A percentile compares a stretch with the other conserved stretches of the same genome.
phyloP scores from a whole-genome alignment of 2,113 vertebrate species.

The Prochilodus magdalenae region DNA sequence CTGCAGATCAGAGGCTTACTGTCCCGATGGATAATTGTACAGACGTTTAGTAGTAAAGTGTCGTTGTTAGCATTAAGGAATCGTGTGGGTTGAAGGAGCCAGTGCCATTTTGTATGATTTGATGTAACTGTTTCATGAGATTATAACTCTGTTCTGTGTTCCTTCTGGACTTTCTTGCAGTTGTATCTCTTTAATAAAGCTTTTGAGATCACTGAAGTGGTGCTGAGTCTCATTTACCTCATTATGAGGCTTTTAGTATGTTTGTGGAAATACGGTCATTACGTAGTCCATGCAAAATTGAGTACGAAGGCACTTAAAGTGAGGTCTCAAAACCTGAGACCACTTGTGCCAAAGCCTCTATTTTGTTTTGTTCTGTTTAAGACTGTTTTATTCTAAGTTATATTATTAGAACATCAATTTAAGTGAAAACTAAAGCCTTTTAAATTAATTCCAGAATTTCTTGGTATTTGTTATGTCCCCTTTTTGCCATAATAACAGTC shows the following conservation, averaged over 20 bases:
- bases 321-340: too few species aligned
- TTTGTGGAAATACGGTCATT: too few species aligned
- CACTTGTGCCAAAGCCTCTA: too few species aligned
- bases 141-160: constrained; percentile 44
- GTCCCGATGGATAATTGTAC: not conserved
- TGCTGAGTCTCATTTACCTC: not conserved
- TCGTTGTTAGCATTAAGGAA: not conserved
- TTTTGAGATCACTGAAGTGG: constrained; percentile 35
- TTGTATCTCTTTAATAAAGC: constrained; percentile 53
- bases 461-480: too few species aligned
- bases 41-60: constrained; percentile 34
- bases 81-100: not conserved
- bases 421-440: too few species aligned
- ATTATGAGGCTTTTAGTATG: not conserved
- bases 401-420: too few species aligned
- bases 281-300: too few species aligned
- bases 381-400: too few species aligned
- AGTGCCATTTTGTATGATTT: constrained; percentile 52
- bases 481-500: too few species aligned
- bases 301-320: too few species aligned
- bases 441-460: too few species aligned
- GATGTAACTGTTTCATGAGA: constrained; percentile 44
- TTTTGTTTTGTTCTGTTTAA: too few species aligned
- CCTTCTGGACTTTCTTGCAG: constrained; percentile 29
- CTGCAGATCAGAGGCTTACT: not conserved